A percentile compares a stretch with the other conserved stretches of the same genome.
These are phyloP conservation scores for Holothuria scabra DNA, from an alignment of 53 echinoderm and acorn worm species.

Conservation along the genomic window DNA sequence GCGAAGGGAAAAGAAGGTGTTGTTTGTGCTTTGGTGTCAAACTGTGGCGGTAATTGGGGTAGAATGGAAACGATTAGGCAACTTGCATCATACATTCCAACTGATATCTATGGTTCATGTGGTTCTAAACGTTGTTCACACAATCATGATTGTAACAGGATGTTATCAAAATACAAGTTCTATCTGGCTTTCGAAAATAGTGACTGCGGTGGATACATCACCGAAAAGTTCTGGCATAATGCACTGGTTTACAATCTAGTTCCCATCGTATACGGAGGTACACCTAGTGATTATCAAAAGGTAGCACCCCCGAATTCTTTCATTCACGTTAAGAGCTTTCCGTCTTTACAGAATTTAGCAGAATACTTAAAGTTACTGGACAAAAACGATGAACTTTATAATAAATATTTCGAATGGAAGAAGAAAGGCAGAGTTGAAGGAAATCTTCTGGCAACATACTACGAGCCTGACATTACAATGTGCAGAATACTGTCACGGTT, in stretches of 20 bases:
- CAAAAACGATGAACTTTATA: constrained; percentile 30
- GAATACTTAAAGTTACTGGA: constrained; percentile 3
- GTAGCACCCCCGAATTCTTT: constrained; percentile 39
- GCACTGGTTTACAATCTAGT: constrained; percentile 11
- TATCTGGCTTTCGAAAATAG: constrained; percentile 46
- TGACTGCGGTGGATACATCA: constrained; percentile 33
- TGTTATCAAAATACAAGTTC: constrained; percentile 40
- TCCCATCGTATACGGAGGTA: constrained; percentile 38
- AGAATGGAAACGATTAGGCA: constrained; percentile 25
- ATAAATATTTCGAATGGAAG: constrained; percentile 46
- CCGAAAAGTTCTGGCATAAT: constrained; percentile 50
- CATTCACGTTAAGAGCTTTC: constrained; percentile 31
- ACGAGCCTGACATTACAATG: constrained; percentile 34
- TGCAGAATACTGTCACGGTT: constrained; percentile 4
- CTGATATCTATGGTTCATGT: constrained; percentile 27
- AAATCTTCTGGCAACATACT: constrained; percentile 18
- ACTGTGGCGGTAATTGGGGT: neutral
- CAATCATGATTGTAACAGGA: constrained; percentile 6
- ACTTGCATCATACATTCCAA: constrained; percentile 4
- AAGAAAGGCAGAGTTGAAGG: constrained; percentile 7
- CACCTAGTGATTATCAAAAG: constrained; percentile 13
- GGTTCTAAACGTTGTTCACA: neutral
- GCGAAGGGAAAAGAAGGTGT: neutral
- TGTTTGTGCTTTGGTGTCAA: constrained; percentile 21
- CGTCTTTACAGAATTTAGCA: constrained; percentile 9